Base-by-base conservation (phyloP, 1,140 invertebrate genomes). In the Neotoxoptera formosana region DNA sequence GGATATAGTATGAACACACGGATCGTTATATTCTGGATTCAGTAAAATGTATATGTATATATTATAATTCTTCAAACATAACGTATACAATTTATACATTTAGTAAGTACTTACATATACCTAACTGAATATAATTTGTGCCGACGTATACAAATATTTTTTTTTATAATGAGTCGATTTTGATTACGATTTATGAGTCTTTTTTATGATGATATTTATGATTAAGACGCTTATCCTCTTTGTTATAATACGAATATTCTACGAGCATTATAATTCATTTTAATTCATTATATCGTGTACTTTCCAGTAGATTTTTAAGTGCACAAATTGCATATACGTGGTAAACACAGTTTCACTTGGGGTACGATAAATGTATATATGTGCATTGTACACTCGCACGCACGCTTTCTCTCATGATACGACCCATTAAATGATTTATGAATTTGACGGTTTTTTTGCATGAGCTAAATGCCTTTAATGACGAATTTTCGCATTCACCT, bases 361-460 rank as follows among this genome's bases (percentile, higher is more conserved):
- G 41, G 45, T 91, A 91, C 67, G n/a, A 91, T 67, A 91, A 45
- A 60, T n/a, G 86, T 87, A 51, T 87, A 51, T 25, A 45, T 91
- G 23, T 51, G 34, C 48, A 91, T 25, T 21, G 67, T 83, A 92
- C 48, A 92, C 67, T 81, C 53, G 45, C 41, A 90, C 89, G 89
- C 36, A 60, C 89, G 89, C 89, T 90, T 90, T 90, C 89, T 90
- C 60, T 93, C 48, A 36, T 86, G 51, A 93, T 93, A 53, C 60
- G 81, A 93, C 81, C 91, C 81, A 93, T 81, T 93, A 84, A 93
- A 93, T 84, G 48, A 84, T 93, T 83, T 93, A 90, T 90, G 53
- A 90, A 90, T 90, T 90, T 67, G 89, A 90, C 53, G 89, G 53
- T 36, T 90, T 88, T 90, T 90, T 60, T 60, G 14, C 89, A n/a